Conservation (phyloP, 2,888 invertebrate genomes). For the Eupithecia inturbata region DNA sequence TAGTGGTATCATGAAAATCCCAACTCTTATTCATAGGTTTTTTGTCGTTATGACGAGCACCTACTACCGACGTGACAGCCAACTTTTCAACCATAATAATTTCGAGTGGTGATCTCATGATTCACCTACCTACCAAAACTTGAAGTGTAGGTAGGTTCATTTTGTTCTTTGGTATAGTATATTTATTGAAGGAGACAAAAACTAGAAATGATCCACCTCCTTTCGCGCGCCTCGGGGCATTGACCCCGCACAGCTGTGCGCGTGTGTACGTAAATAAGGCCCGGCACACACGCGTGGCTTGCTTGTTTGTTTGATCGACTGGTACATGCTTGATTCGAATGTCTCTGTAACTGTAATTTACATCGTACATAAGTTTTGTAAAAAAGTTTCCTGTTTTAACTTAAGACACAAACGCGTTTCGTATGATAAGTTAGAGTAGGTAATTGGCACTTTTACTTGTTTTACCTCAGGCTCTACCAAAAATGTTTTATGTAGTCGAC, state of each 20-base stretch:
- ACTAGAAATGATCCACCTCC: conserved; percentile 76
- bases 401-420: background rate
- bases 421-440: background rate
- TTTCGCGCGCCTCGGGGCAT: conserved; percentile 72
- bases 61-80: background rate
- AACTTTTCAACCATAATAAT: background rate
- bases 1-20: background rate
- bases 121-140: conserved; percentile 13
- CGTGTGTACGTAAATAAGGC: conserved; percentile 60
- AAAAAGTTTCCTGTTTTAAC: background rate
- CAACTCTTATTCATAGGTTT: background rate
- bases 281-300: conserved; percentile 49
- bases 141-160: conserved; percentile 27
- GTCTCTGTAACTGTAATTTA: conserved; percentile 8
- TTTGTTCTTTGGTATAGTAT: conserved; percentile 8
- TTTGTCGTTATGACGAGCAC: background rate
- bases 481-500: background rate
- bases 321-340: conserved; percentile 19
- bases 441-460: background rate
- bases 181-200: conserved; percentile 63
- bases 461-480: background rate
- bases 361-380: background rate
- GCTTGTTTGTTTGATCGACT: conserved; percentile 44
- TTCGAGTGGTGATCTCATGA: conserved; percentile 36
- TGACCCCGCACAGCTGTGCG: conserved; percentile 77